Percentiles rank a stretch among this genome's conserved stretches.
These are phyloP conservation scores for Drosophila antonietae DNA, from an alignment of 2,888 invertebrate genomes.

Conservation along the genomic window DNA sequence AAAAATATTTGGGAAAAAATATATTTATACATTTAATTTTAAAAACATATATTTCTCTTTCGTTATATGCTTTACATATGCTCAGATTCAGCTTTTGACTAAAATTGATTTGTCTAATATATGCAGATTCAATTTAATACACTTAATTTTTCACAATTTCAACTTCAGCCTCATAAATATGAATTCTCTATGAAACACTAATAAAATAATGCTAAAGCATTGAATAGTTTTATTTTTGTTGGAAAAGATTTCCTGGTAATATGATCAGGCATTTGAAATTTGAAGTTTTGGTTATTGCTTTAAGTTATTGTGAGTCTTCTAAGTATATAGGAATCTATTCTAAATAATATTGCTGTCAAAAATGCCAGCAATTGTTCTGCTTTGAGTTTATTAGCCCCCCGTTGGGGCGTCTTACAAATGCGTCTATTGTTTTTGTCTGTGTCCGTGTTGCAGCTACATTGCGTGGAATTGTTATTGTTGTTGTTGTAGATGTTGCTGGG, in stretches of 20 bases:
- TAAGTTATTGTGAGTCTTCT: conserved; percentile 26
- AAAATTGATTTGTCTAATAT: not conserved
- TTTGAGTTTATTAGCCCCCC: conserved; percentile 77
- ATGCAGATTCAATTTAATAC: not conserved
- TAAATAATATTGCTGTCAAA: conserved; percentile 49
- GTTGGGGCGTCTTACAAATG: conserved; percentile 69
- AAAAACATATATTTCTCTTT: too few species aligned
- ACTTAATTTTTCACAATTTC: not conserved
- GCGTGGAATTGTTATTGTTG: conserved; percentile 38
- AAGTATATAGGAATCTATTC: conserved; percentile 27
- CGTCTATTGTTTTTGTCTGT: conserved; percentile 64
- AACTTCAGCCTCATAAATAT: not conserved
- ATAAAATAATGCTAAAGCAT: not conserved
- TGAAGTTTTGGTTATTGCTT: conserved; percentile 8
- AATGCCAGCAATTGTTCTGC: conserved; percentile 64
- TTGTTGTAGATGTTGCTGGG: conserved; percentile 36
- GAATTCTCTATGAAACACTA: not conserved
- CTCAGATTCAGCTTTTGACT: not conserved
- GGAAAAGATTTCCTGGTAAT: conserved; percentile 34
- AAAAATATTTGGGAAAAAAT: too few species aligned
- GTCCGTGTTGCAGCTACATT: conserved; percentile 49
- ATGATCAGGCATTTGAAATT: conserved; percentile 31
- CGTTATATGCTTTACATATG: not conserved
- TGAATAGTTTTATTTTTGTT: not conserved
- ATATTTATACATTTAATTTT: too few species aligned